Evolutionary conservation across 2,113 vertebrate genomes (phyloP).

Genomic region (Sphaerodactylus townsendi): DNA sequence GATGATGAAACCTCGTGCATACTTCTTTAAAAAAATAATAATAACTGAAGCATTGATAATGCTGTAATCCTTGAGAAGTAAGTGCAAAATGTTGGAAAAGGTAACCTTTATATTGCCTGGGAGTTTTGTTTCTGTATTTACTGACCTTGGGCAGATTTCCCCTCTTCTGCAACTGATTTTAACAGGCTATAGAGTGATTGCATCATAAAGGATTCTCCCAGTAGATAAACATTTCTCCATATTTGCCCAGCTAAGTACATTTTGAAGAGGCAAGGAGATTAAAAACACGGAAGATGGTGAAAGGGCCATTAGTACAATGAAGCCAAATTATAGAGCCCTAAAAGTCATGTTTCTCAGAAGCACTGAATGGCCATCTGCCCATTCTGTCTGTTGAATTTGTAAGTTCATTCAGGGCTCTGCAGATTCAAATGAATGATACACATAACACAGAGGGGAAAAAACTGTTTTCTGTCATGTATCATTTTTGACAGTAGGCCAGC

Average conservation of each 20-base stretch:
- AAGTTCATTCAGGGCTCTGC: neutral
- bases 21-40: constrained; percentile 44
- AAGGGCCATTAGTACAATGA: neutral
- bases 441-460: neutral
- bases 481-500: neutral
- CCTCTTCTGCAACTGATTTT: constrained; percentile 8
- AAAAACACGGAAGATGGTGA: neutral
- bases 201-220: neutral
- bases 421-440: neutral
- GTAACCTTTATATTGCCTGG: neutral
- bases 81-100: constrained; percentile 3
- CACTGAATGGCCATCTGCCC: neutral
- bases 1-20: constrained; percentile 61
- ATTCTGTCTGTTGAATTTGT: neutral
- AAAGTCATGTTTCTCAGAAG: neutral
- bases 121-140: neutral
- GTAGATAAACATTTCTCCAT: neutral
- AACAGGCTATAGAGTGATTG: neutral
- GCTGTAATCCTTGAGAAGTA: constrained; percentile 1
- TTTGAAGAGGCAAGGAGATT: neutral
- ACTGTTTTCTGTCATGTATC: neutral
- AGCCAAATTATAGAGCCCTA: neutral
- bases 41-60: constrained; percentile 40
- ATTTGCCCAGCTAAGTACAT: neutral
- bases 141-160: neutral